Conservation (phyloP, 2,113 vertebrate species). For the Bufo bufo region DNA sequence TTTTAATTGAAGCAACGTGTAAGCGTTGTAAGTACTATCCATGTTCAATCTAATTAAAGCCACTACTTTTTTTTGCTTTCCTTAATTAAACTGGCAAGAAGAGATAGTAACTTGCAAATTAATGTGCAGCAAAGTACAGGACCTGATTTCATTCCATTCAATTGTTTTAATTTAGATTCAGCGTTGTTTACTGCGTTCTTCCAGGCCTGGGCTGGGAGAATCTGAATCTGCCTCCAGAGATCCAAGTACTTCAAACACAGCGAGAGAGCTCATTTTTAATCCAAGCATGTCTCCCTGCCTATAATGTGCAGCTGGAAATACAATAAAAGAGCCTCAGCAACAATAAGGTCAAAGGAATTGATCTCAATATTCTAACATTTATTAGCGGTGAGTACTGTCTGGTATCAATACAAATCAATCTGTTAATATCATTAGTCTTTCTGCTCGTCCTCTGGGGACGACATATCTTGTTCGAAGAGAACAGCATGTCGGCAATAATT, state of each 20-base stretch:
- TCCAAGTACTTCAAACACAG: slow-evolving; percentile 33
- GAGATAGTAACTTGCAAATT: slow-evolving; percentile 29
- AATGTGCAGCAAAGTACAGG: slow-evolving; percentile 27
- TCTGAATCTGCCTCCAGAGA: slow-evolving; percentile 29
- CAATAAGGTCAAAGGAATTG: slow-evolving; percentile 38
- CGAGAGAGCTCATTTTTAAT: slow-evolving; percentile 46
- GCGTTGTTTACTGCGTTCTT: slow-evolving; percentile 18
- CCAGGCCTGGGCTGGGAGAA: background rate
- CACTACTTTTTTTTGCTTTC: slow-evolving; percentile 2
- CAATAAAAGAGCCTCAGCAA: slow-evolving; percentile 33
- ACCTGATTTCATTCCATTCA: slow-evolving; percentile 26
- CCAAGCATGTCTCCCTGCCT: slow-evolving; percentile 14
- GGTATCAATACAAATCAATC: slow-evolving; percentile 42
- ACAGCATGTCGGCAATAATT: slow-evolving; percentile 24
- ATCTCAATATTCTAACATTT: slow-evolving; percentile 45
- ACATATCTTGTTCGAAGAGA: slow-evolving; percentile 17
- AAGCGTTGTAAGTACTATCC: background rate
- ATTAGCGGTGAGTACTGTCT: slow-evolving; percentile 28
- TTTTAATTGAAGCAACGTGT: background rate
- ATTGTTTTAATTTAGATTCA: slow-evolving; percentile 34
- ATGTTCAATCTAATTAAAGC: slow-evolving; percentile 9
- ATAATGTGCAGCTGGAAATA: slow-evolving; percentile 30
- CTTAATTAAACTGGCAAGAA: slow-evolving; percentile 34
- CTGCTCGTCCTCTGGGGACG: background rate
- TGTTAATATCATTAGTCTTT: slow-evolving; percentile 34